These are phyloP conservation scores for Trinorchestia longiramus DNA, from an alignment of 1,140 invertebrate genomes.

Conservation along the genomic window DNA sequence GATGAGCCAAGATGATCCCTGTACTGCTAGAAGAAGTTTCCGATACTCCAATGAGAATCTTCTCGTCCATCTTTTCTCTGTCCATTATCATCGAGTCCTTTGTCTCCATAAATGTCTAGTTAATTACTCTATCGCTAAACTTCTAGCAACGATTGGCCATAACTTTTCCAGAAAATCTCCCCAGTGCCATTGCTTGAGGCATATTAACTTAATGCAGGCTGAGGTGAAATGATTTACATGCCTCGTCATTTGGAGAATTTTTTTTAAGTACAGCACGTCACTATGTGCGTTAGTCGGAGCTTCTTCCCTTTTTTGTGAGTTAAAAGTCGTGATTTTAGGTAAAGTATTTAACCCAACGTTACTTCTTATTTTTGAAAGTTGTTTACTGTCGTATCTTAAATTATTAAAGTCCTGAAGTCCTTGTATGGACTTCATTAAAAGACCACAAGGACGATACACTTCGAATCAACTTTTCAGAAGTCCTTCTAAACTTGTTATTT, in stretches of 20 bases:
- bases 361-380: no score
- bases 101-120: slow-evolving; percentile 8
- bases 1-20: slow-evolving; percentile 6
- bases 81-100: not conserved
- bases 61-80: not conserved
- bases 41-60: not conserved
- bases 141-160: slow-evolving; percentile 6
- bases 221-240: not conserved
- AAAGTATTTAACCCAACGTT: no score
- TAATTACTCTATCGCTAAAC: slow-evolving; percentile 1
- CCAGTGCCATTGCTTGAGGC: not conserved
- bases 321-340: no score
- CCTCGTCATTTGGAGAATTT: not conserved
- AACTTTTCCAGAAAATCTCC: not conserved
- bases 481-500: no score
- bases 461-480: no score
- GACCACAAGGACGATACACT: no score
- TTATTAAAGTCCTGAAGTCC: no score
- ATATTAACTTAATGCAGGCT: not conserved
- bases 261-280: not conserved
- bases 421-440: no score
- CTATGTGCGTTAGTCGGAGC: no score
- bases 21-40: not conserved
- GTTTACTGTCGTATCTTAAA: no score
- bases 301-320: no score